Conservation (phyloP, 2,113 vertebrate species). For the Mohoua ochrocephala region DNA sequence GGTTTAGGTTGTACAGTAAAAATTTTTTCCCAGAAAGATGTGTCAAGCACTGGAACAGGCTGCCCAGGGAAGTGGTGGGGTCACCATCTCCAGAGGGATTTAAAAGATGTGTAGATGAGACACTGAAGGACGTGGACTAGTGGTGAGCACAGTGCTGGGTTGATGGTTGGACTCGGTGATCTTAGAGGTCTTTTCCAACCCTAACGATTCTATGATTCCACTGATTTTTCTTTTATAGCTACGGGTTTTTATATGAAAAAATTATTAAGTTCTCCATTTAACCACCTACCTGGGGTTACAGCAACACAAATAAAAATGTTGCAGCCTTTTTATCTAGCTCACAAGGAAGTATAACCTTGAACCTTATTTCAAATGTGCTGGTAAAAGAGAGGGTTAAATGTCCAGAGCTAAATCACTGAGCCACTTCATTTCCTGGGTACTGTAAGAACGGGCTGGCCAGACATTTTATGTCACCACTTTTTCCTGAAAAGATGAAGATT, state of each 20-base stretch:
- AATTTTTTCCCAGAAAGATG: neutral
- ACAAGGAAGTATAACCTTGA: neutral
- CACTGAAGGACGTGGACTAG: neutral
- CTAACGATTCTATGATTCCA: neutral
- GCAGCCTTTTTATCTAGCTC: neutral
- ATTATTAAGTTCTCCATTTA: neutral
- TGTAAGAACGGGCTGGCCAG: neutral
- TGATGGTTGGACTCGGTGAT: neutral
- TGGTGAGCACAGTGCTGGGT: neutral
- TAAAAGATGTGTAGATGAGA: neutral
- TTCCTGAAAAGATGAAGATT: neutral
- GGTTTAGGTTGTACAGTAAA: rapidly evolving
- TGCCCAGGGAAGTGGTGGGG: neutral
- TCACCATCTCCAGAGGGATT: neutral
- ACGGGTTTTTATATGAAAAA: neutral
- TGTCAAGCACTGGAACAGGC: neutral
- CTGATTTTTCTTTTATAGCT: neutral
- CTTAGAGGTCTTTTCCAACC: neutral
- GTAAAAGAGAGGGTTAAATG: neutral
- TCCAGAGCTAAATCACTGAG: neutral
- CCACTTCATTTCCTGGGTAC: neutral
- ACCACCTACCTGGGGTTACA: neutral
- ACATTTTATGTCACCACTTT: neutral
- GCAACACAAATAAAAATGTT: neutral
- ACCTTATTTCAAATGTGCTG: neutral